Conservation (phyloP, 2,888 invertebrate species). For the Temnothorax ravouxi region DNA sequence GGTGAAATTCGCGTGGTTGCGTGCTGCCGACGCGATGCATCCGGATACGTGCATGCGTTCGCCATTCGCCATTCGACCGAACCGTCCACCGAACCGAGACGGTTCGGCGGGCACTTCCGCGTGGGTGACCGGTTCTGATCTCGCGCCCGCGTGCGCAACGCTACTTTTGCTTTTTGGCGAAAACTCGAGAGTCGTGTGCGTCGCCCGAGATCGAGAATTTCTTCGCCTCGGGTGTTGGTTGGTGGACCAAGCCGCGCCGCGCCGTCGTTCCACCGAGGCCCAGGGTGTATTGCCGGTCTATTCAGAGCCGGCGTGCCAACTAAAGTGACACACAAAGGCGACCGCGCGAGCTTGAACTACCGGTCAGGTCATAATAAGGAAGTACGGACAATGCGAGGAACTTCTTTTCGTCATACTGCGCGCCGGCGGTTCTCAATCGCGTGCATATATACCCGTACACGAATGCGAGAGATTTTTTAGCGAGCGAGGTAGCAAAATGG, state of each 20-base stretch:
- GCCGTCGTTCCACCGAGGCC: not conserved
- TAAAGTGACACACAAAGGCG: constrained; percentile 82
- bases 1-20: constrained; percentile 48
- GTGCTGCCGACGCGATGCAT: constrained; percentile 26
- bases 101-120: constrained; percentile 68
- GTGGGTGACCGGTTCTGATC: constrained; percentile 64
- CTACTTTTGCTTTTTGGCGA: constrained; percentile 38
- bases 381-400: constrained; percentile 76
- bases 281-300: constrained; percentile 70
- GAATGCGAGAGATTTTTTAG: constrained; percentile 2
- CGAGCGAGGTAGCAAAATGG: constrained; percentile 8
- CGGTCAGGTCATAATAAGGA: constrained; percentile 79
- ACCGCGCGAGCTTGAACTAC: constrained; percentile 72
- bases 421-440: constrained; percentile 62
- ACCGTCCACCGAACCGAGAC: constrained; percentile 70
- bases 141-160: constrained; percentile 42
- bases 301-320: constrained; percentile 77
- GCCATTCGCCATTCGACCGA: constrained; percentile 66
- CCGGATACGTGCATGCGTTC: constrained; percentile 30
- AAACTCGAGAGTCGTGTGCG: constrained; percentile 3
- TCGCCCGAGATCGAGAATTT: not conserved
- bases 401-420: constrained; percentile 63
- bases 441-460: not conserved
- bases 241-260: not conserved
- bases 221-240: constrained; percentile 14